Base-by-base conservation (phyloP, 1,140 invertebrate species). In the Drosophila repleta region DNA sequence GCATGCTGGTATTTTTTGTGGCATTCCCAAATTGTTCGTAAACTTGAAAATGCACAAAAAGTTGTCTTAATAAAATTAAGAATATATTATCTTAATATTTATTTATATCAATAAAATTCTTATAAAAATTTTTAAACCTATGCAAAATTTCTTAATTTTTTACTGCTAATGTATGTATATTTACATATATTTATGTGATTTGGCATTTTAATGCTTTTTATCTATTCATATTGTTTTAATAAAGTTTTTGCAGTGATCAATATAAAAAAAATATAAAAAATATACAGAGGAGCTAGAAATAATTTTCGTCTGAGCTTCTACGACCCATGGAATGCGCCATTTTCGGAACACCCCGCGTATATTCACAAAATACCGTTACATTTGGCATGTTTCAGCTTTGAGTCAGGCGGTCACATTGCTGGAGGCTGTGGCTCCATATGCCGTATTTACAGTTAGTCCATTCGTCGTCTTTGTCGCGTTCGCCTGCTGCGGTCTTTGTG, bases 381-480 rank as follows among this genome's bases (percentile, higher is more conserved):
- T 51, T 65, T 37, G 21, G 8, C 3, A 6, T 51, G 45, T 37
- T 29, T 37, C 0, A 4, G 46, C 26, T 26, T 20, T 10, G 3
- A 4, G 1, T 7, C 3, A 1, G 7, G 35, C 35, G 70, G 70
- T 43, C 57, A 63, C 70, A 62, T 57, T 45, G 13, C 0, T 8
- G 35, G n/a, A 21, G n/a, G 4, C 21, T 4, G 21, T 51, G 57
- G 13, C 37, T 24, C 49, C 37, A 17, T 18, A 49, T 18, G 20
- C 68, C 26, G 67, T 52, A 71, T 57, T 66, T 55, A 69, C 65
- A 51, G 57, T 74, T 74, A 74, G 70, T 74, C 61, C 37, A 43
- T 35, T 74, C 29, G 57, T 62, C 43, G 55, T 62, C 35, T 35
- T 74, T 15, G 41, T 41, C 57, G 65, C 65, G 70, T 69, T 45